Conservation (phyloP, 1,140 invertebrate species). For the Chionoecetes opilio region DNA sequence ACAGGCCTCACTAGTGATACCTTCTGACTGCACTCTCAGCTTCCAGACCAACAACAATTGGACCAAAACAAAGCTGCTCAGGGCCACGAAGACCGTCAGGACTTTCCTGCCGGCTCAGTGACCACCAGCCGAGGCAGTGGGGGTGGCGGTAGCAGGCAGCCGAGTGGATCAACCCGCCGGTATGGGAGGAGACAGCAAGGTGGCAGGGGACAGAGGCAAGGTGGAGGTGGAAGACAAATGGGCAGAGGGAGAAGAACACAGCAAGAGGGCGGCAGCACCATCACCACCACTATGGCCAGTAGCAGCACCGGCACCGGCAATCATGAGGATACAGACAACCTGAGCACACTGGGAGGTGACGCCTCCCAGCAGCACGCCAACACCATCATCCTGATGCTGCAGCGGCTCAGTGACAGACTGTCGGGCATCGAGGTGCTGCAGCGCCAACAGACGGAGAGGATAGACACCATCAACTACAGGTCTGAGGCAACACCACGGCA, state of each 20-base stretch:
- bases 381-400: conserved; percentile 80
- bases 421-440: conserved; percentile 83
- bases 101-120: not conserved
- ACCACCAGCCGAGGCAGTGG: not conserved
- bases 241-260: not conserved
- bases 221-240: not conserved
- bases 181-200: not conserved
- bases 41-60: not conserved
- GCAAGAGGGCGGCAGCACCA: not conserved
- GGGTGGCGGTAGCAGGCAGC: not conserved
- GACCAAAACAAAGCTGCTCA: not conserved
- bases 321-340: too few species aligned
- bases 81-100: not conserved
- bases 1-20: not conserved
- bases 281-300: not conserved
- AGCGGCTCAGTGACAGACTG: conserved; percentile 84
- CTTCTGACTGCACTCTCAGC: not conserved
- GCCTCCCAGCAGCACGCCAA: conserved; percentile 66
- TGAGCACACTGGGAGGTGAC: not conserved
- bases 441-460: conserved; percentile 83
- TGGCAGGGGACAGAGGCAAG: not conserved
- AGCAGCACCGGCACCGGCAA: not conserved
- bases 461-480: conserved; percentile 85
- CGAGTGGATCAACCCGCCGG: not conserved
- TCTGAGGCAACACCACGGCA: conserved; percentile 77